Evolutionary conservation across 2,797 vertebrate species (phyloP), one percentile per base, ranked within the genome.

Genomic region (Karalla daura): DNA sequence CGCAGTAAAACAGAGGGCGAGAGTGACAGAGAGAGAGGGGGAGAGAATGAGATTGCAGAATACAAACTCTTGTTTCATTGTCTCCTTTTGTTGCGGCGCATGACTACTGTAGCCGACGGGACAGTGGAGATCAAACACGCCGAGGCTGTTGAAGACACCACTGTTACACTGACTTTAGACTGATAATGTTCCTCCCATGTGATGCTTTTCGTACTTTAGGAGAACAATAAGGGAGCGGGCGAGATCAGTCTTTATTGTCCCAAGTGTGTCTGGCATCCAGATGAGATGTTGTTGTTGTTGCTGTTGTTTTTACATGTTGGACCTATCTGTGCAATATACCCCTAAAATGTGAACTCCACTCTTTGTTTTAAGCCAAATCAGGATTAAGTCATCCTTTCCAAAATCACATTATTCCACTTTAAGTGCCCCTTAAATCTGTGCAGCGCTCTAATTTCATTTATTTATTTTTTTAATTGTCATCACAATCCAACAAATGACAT

Each of bases 11-110:
- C 39, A 51, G 23, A 69, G 58, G 10, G n/a, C n/a, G n/a, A n/a
- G n/a, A n/a, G 49, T n/a, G n/a, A n/a, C 28, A 10, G 3, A 23
- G 43, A 51, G 23, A 69, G 58, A 11, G 43, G 49, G 23, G 66
- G 58, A 11, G 49, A 35, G 62, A 53, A 77, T 54, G 74, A 78
- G 81, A 69, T 55, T 50, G 69, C 68, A 56, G 76, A 79, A 79
- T 3, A 56, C 52, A 77, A 91, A 90, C 82, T 90, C 80, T 80
- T 77, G 70, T 40, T 80, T 88, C 84, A 86, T 92, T 91, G 88
- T 91, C 80, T 86, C 67, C 85, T 89, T 86, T 89, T 91, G 90
- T 88, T 88, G 80, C 71, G 44, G 84, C 80, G 70, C 83, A 20
- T 56, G 84, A 76, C 76, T n/a, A n/a, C n/a, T 79, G 73, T 52